These are phyloP conservation scores for Mixornis gularis DNA, from an alignment of 2,113 vertebrate genomes.

Conservation along the genomic window DNA sequence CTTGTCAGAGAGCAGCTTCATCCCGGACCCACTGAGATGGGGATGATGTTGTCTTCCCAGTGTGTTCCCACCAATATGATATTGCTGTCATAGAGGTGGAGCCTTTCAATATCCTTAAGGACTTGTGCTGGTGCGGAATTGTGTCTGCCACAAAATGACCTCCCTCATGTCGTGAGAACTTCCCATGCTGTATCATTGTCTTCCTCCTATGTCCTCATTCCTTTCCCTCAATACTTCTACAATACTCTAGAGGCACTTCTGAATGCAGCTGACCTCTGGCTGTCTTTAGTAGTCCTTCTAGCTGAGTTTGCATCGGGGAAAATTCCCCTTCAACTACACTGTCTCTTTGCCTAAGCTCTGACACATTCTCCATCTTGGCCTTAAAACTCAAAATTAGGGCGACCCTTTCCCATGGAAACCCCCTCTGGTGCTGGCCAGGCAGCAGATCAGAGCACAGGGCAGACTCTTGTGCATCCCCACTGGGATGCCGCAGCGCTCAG, in stretches of 20 bases:
- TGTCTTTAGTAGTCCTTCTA: not conserved
- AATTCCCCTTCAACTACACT: not conserved
- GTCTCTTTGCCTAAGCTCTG: not conserved
- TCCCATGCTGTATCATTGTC: not conserved
- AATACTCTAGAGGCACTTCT: not conserved
- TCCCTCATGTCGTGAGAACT: not conserved
- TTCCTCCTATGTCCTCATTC: not conserved
- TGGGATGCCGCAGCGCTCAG: not conserved
- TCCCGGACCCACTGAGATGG: not conserved
- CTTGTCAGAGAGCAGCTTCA: not conserved
- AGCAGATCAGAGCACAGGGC: not conserved
- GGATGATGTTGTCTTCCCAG: not conserved
- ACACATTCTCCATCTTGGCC: not conserved
- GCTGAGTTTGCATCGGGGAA: not conserved
- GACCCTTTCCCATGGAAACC: not conserved
- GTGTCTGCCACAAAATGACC: not conserved
- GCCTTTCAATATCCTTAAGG: not conserved
- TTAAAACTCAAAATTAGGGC: not conserved
- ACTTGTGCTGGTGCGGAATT: accelerated
- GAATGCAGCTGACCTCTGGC: not conserved
- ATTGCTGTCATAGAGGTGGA: not conserved
- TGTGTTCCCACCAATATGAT: not conserved
- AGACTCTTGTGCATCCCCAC: not conserved
- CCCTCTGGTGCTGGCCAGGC: not conserved
- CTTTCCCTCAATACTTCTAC: not conserved